A percentile compares a stretch with the other conserved stretches of the same genome.
These are phyloP conservation scores for Solea solea DNA, from an alignment of 2,113 vertebrate genomes.

Conservation along the genomic window DNA sequence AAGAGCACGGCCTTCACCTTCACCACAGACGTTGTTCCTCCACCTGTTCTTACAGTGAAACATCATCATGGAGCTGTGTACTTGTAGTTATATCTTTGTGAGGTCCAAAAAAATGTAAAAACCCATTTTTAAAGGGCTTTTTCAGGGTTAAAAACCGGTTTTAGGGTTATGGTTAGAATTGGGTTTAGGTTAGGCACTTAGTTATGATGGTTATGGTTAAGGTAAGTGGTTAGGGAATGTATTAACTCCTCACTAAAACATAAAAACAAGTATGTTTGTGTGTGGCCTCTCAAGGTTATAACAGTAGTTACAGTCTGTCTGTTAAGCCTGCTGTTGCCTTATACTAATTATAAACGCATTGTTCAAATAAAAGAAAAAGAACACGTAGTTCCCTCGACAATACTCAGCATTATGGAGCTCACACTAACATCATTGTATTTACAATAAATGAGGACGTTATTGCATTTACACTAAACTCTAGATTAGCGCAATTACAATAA, in stretches of 20 bases:
- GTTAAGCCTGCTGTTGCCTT: slow-evolving; percentile 20
- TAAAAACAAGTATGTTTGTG: not conserved
- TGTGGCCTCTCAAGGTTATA: slow-evolving; percentile 39
- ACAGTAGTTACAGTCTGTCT: slow-evolving; percentile 16
- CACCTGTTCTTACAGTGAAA: slow-evolving; percentile 10
- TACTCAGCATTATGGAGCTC: slow-evolving; percentile 36
- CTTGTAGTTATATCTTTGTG: too few relatives aligned
- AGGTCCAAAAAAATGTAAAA: too few relatives aligned
- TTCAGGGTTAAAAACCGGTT: too few relatives aligned
- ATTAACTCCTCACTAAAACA: too few relatives aligned
- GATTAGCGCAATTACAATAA: slow-evolving; percentile 46
- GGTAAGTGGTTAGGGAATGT: too few relatives aligned
- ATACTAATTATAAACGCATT: slow-evolving; percentile 43
- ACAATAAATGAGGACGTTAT: slow-evolving; percentile 48
- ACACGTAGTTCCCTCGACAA: slow-evolving; percentile 37
- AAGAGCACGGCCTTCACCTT: slow-evolving; percentile 25
- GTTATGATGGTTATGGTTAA: too few relatives aligned
- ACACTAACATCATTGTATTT: slow-evolving; percentile 43
- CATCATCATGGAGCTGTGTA: slow-evolving; percentile 1
- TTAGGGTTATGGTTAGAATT: too few relatives aligned
- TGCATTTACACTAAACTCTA: slow-evolving; percentile 55
- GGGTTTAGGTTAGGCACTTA: too few relatives aligned
- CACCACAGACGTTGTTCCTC: slow-evolving; percentile 23
- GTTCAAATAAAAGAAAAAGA: slow-evolving; percentile 23
- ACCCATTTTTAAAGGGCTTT: too few relatives aligned